Evolutionary conservation across 2,888 invertebrate genomes (phyloP).

Genomic region (Lacanobia wlatinum): DNA sequence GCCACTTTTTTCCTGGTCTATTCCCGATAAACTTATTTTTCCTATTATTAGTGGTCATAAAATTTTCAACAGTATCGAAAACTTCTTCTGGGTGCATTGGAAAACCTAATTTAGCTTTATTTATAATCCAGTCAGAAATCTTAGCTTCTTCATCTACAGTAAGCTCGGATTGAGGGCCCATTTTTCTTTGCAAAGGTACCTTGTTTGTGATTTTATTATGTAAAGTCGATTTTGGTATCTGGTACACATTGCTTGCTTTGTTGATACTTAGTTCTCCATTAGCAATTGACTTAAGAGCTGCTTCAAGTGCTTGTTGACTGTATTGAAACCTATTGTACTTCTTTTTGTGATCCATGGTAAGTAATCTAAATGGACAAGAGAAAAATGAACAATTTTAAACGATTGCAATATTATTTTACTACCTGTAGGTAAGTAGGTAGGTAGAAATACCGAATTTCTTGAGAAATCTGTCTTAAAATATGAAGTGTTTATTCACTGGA

Average conservation of each 20-base stretch:
- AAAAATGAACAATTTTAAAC: not conserved
- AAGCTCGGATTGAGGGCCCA: conserved; percentile 5
- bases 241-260: conserved; percentile 6
- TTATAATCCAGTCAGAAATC: conserved; percentile 9
- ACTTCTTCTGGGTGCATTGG: conserved; percentile 15
- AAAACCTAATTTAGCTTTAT: conserved; percentile 21
- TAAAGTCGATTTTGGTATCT: conserved; percentile 10
- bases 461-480: not conserved
- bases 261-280: conserved; percentile 18
- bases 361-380: conserved; percentile 14
- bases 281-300: conserved; percentile 6
- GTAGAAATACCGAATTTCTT: conserved; percentile 2
- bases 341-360: conserved; percentile 19
- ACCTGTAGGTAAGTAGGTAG: not conserved
- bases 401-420: not conserved
- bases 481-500: conserved; percentile 8
- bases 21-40: conserved; percentile 17
- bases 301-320: conserved; percentile 8
- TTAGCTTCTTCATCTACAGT: conserved; percentile 17
- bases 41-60: conserved; percentile 12
- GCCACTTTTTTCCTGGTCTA: conserved; percentile 26
- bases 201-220: conserved; percentile 16
- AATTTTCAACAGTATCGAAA: conserved; percentile 22
- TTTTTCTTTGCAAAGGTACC: conserved; percentile 17
- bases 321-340: conserved; percentile 21